Percentiles rank a stretch among this genome's conserved stretches.
Evolutionary conservation across 2,888 invertebrate species (phyloP).

Genomic region (Heliconius hortense): DNA sequence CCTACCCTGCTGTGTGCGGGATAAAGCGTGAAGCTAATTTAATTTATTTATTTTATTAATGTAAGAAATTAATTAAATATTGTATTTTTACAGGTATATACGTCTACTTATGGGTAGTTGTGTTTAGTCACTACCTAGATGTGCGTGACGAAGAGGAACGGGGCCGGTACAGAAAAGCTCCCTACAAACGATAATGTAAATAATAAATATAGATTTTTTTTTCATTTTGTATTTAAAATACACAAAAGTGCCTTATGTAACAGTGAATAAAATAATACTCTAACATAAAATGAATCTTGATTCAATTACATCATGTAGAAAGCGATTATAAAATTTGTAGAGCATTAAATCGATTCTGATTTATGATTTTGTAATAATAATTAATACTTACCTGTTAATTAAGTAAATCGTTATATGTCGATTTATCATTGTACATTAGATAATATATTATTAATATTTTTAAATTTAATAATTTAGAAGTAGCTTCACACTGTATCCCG

Average conservation of each 20-base stretch:
- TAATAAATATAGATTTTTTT: not conserved
- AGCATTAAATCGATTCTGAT: not conserved
- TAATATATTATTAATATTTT: not conserved
- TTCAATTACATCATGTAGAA: not conserved
- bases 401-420: not conserved
- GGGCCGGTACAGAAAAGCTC: slow-evolving; percentile 88
- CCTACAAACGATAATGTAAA: slow-evolving; percentile 79
- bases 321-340: not conserved
- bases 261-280: slow-evolving; percentile 15
- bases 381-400: not conserved
- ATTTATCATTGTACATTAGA: slow-evolving; percentile 2
- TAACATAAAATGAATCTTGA: not conserved
- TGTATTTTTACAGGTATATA: slow-evolving; percentile 85
- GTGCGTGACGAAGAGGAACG: slow-evolving; percentile 86
- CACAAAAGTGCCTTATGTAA: slow-evolving; percentile 31
- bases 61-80: not conserved
- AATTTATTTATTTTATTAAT: not conserved
- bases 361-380: not conserved
- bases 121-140: slow-evolving; percentile 90
- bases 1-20: too few relatives aligned
- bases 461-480: not conserved
- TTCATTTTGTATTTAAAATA: not conserved
- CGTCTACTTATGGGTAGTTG: slow-evolving; percentile 91
- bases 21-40: too few relatives aligned
- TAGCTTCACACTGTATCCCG: too few relatives aligned